Base-by-base conservation (phyloP, 1,140 invertebrate species). In the Drosophila malerkotliana region DNA sequence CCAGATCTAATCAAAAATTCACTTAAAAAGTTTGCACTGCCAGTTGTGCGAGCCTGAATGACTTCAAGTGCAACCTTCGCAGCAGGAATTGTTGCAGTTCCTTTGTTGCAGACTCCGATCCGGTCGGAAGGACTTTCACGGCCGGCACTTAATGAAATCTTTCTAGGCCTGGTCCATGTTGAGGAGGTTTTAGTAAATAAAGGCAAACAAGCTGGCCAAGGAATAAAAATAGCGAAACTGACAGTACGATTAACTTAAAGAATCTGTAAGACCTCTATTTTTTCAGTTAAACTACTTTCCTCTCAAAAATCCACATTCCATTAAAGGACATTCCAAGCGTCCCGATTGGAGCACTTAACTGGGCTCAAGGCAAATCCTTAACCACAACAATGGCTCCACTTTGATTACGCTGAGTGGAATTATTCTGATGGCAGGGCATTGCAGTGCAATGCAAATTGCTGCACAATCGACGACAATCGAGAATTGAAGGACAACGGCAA, bases 1-100 rank as follows among this genome's bases (percentile, higher is more conserved):
- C 67, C 83, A 83, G 83, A 87, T 87, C 83, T 87, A 87, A 87
- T 87, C 83, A 87, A 87, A 87, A 87, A 87, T 87, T 87, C 83
- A 87, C 83, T 87, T 87, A 87, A 87, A 87, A 87, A 87, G 83
- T 87, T 87, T 87, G 71, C 75, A 68, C 83, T 79, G 62, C 78
- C 74, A 66, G 72, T 44, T 44, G 41, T 48, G 52, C 52, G 72
- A 58, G 54, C 47, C 64, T 59, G 81, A 78, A 74, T 82, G 71
- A 76, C 82, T 84, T 67, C 77, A 77, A 85, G 67, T 74, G 63
- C 77, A 75, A 71, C 60, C 72, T 59, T 47, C 52, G 15, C 39
- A 51, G 63, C 34, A 41, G 24, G 9, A 24, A 12, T 87, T 87
- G 82, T 88, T 72, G 74, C 62, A 69, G 47, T 30, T 66, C 37